These are phyloP conservation scores for Oceanites oceanicus DNA, from an alignment of 2,113 vertebrate species.

Conservation along the genomic window DNA sequence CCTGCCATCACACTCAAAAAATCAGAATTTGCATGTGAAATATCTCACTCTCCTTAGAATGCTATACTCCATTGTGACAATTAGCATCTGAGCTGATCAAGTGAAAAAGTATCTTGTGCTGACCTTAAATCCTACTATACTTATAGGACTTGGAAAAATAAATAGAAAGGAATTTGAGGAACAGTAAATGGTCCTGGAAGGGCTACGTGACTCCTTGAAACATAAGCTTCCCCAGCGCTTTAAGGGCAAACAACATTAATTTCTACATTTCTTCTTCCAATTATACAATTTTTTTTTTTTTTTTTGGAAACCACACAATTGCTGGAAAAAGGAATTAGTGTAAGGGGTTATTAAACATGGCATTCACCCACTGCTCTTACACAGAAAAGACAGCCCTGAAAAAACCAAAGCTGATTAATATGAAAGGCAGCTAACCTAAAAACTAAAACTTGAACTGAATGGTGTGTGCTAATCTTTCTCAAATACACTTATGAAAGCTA, in stretches of 20 bases:
- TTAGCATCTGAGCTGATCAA: not conserved
- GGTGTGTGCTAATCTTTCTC: conserved; percentile 49
- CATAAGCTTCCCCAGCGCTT: not conserved
- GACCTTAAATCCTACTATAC: not conserved
- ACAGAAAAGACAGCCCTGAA: conserved; percentile 65
- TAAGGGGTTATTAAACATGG: conserved; percentile 65
- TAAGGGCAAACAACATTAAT: not conserved
- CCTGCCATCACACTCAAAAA: not conserved
- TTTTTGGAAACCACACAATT: conserved; percentile 67
- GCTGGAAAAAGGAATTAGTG: conserved; percentile 66
- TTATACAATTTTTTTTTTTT: not conserved
- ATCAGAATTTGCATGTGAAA: not conserved
- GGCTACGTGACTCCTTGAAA: not conserved
- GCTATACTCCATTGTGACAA: not conserved
- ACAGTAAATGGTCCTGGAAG: not conserved
- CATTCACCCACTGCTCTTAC: conserved; percentile 63
- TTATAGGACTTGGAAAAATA: not conserved
- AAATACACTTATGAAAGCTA: conserved; percentile 66
- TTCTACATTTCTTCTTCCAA: not conserved
- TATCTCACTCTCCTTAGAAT: not conserved
- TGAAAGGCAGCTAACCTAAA: conserved; percentile 71
- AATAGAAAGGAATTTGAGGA: not conserved
- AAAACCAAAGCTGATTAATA: conserved; percentile 67
- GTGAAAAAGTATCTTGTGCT: not conserved
- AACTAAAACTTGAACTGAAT: conserved; percentile 62